phyloP scores from a whole-genome alignment of 2,888 invertebrate species.

The Cheiracanthium punctorium region DNA sequence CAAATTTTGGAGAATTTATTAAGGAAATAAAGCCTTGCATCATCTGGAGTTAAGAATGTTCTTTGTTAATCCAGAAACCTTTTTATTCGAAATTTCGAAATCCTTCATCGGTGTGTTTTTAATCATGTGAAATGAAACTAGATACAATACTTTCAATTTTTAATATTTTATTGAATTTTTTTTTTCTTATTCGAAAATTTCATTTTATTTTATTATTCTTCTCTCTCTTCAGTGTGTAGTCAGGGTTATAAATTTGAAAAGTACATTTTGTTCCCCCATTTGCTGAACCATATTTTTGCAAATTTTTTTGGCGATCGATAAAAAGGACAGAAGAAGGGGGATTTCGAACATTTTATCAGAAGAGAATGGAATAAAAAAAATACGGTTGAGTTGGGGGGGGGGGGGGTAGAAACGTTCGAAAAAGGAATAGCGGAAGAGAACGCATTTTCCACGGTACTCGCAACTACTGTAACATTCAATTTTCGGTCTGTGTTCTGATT shows the following conservation, averaged over 20 bases:
- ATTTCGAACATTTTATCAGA: slow-evolving; percentile 8
- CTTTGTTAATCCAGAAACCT: neutral
- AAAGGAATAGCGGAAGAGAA: slow-evolving; percentile 41
- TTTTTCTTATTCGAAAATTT: neutral
- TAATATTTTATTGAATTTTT: neutral
- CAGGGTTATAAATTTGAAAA: slow-evolving; percentile 1
- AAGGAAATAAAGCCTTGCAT: neutral
- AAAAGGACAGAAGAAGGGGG: slow-evolving; percentile 26
- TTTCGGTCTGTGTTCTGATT: slow-evolving; percentile 67
- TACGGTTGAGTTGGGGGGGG: too few species aligned
- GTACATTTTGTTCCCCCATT: slow-evolving; percentile 22
- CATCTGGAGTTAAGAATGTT: neutral
- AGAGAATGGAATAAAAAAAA: slow-evolving; percentile 6
- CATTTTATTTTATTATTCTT: neutral
- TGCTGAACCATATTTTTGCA: slow-evolving; percentile 55
- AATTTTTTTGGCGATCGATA: slow-evolving; percentile 55
- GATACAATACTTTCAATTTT: slow-evolving; percentile 17
- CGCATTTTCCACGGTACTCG: slow-evolving; percentile 29
- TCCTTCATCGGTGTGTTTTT: neutral
- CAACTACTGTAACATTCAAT: slow-evolving; percentile 61
- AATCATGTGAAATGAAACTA: slow-evolving; percentile 11
- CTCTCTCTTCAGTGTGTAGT: neutral
- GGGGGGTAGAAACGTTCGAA: slow-evolving; percentile 42
- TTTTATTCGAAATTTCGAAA: neutral
- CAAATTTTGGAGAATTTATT: neutral